Percentiles rank a stretch among this genome's conserved stretches.
Evolutionary conservation across 2,797 vertebrate genomes (phyloP).

Genomic region (Psittacula derbiana): DNA sequence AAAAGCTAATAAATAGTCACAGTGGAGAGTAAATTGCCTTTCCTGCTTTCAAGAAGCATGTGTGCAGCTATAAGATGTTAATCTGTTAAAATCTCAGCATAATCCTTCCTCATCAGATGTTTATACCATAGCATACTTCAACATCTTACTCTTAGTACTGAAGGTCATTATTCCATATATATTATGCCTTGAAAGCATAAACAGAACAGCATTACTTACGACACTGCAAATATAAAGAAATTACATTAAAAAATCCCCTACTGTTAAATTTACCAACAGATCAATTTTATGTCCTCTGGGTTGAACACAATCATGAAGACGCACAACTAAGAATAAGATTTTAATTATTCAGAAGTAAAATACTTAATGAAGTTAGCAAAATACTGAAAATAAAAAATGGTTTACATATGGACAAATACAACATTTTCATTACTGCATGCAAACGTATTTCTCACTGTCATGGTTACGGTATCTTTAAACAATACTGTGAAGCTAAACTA

Average conservation of each 20-base stretch:
- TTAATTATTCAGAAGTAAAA: not conserved
- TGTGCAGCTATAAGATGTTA: conserved; percentile 30
- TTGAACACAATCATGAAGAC: not conserved
- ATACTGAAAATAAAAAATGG: not conserved
- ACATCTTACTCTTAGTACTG: not conserved
- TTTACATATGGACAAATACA: accelerated
- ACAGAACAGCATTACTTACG: not conserved
- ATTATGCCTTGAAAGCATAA: not conserved
- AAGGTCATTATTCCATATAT: not conserved
- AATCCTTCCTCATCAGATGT: not conserved
- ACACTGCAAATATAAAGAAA: not conserved
- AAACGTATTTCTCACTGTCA: not conserved
- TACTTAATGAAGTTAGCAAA: not conserved
- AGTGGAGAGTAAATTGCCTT: conserved; percentile 60
- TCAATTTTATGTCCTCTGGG: not conserved
- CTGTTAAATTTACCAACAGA: not conserved
- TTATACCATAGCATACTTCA: not conserved
- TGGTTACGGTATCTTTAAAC: not conserved
- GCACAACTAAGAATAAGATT: not conserved
- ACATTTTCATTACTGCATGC: not conserved
- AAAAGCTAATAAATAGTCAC: conserved; percentile 68
- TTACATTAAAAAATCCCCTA: not conserved
- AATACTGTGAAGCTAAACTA: not conserved
- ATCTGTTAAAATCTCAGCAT: conserved; percentile 33
- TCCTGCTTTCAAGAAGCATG: conserved; percentile 30